A percentile compares a stretch with the other conserved stretches of the same genome.
Evolutionary conservation across 2,888 invertebrate genomes (phyloP).

Genomic region (Eustalomyia histrio): DNA sequence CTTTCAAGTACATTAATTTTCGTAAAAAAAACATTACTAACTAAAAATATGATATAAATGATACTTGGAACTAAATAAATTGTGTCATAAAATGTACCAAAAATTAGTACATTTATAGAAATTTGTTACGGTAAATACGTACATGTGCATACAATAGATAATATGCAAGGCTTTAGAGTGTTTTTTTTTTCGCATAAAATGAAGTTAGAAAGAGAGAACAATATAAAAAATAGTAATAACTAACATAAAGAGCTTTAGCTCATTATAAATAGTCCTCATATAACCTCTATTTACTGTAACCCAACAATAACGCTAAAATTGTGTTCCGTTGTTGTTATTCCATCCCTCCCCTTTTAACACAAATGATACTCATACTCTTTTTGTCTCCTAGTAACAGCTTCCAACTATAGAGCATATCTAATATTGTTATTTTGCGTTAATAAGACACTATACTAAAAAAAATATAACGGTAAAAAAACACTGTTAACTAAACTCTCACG

Average conservation of each 20-base stretch:
- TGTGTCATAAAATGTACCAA: too few species aligned
- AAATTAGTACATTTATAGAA: too few species aligned
- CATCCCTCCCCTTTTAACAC: neutral
- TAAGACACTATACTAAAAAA: constrained; percentile 63
- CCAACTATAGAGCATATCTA: neutral
- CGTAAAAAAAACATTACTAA: too few species aligned
- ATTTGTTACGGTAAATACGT: neutral
- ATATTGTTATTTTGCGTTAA: constrained; percentile 69
- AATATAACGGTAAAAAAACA: constrained; percentile 37
- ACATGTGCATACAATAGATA: constrained; percentile 9
- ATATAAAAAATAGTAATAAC: neutral
- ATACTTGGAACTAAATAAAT: too few species aligned
- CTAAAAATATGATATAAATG: too few species aligned
- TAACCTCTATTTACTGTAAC: neutral
- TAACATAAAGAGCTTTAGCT: constrained; percentile 39
- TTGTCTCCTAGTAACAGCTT: neutral
- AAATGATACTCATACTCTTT: neutral
- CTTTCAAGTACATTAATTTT: too few species aligned
- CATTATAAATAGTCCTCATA: constrained; percentile 14
- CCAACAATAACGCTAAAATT: neutral
- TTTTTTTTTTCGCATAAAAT: too few species aligned
- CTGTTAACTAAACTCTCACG: neutral
- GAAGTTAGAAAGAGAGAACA: constrained; percentile 37
- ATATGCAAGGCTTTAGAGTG: neutral
- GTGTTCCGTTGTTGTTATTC: neutral